Evolutionary conservation across 2,888 invertebrate species (phyloP), one percentile per base, ranked within the genome.

Genomic region (Rambutsinella grinnellia): DNA sequence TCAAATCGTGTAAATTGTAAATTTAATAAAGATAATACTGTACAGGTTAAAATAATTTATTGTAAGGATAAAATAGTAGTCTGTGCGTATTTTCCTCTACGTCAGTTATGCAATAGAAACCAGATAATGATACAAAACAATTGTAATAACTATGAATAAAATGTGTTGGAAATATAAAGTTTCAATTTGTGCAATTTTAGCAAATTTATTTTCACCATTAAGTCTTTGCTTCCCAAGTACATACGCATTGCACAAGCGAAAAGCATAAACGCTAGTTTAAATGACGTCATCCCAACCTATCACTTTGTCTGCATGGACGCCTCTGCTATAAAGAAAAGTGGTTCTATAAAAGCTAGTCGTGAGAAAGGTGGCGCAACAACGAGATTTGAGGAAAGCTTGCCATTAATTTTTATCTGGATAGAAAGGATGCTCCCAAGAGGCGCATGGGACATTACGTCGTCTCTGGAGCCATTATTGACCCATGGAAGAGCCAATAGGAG

Each of bases 401-500:
- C 21, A 36, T 36, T 36, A 36, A 36, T 24, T 21, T 57, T 47
- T 44, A 36, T 24, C 51, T 57, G 44, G 62, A 63, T 63, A 54
- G 57, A 71, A 47, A 63, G 71, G 71, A 72, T 72, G 71, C 36
- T 65, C 57, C 28, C 17, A 65, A 58, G 62, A 63, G 74, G 80
- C 76, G 78, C 78, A 76, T 62, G 71, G 68, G 66, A 69, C 76
- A 80, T 78, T 76, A 80, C 80, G 80, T 78, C 80, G 71, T 72
- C 71, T 72, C 71, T 72, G 71, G 65, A 65, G 71, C 81, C 81
- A 81, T 81, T 81, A 79, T 72, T 79, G 81, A 75, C 72, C 70
- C 68, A 56, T 51, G 63, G 60, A 46, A 26, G 77, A 72, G 60
- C 81, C 81, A 81, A 81, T 81, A 65, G 68, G 74, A 75, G 49